A percentile compares a stretch with the other conserved stretches of the same genome.
phyloP scores from a whole-genome alignment of 1,140 invertebrate species.

The Eulimnadia texana region DNA sequence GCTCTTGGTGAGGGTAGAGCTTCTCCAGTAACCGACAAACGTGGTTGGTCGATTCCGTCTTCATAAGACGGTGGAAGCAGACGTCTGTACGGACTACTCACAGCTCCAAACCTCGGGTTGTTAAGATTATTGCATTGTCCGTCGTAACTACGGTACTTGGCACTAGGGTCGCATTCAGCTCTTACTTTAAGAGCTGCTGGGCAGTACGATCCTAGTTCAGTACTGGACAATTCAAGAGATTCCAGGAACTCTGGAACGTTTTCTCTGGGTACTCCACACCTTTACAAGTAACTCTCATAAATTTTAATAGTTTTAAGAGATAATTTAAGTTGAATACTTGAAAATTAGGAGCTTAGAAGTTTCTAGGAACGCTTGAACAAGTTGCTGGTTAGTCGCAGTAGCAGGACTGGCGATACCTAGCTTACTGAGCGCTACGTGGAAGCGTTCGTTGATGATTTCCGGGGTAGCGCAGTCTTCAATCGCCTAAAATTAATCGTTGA shows the following conservation, averaged over 20 bases:
- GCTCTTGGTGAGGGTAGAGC: background rate
- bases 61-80: constrained; percentile 25
- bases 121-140: constrained; percentile 57
- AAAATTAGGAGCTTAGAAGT: background rate
- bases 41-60: constrained; percentile 17
- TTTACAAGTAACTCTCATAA: background rate
- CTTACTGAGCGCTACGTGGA: background rate
- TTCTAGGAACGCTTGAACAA: background rate
- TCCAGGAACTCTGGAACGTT: background rate
- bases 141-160: constrained; percentile 45
- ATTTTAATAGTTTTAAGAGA: too few relatives aligned
- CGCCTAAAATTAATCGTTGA: too few relatives aligned
- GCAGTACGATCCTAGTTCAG: background rate
- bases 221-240: background rate
- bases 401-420: background rate
- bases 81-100: constrained; percentile 26
- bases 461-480: background rate
- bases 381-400: background rate
- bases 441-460: background rate
- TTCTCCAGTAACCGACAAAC: background rate
- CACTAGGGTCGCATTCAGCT: background rate
- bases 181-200: background rate
- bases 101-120: constrained; percentile 34
- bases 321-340: too few relatives aligned
- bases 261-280: background rate